A percentile compares a stretch with the other conserved stretches of the same genome.
These are phyloP conservation scores for Drosophila santomea DNA, from an alignment of 1,140 invertebrate genomes.

Conservation along the genomic window DNA sequence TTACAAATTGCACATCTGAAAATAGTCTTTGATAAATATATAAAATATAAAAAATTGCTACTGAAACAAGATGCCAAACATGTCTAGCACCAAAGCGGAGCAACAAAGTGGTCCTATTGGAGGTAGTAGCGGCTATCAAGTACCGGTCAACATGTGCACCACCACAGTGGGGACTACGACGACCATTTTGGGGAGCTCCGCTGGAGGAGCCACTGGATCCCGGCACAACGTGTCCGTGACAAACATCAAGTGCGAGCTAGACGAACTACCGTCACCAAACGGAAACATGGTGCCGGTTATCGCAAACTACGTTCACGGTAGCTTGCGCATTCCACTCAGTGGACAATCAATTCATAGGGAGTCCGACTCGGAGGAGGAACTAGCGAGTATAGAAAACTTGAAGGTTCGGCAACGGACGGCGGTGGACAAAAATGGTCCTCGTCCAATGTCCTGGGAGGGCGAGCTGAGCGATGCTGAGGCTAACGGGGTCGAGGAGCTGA, in stretches of 20 bases:
- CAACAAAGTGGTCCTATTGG: constrained; percentile 60
- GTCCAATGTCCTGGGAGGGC: constrained; percentile 96
- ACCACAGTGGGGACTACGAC: constrained; percentile 30
- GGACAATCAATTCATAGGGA: constrained; percentile 25
- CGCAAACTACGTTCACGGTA: constrained; percentile 67
- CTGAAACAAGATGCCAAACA: constrained; percentile 55
- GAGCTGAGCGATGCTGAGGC: constrained; percentile 90
- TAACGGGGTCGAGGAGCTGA: constrained; percentile 84
- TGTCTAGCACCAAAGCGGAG: constrained; percentile 81
- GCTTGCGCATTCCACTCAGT: constrained; percentile 73
- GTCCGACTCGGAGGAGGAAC: constrained; percentile 79
- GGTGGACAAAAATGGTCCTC: constrained; percentile 79
- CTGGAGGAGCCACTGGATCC: constrained; percentile 29
- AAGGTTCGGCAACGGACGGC: constrained; percentile 64
- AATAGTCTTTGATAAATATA: constrained; percentile 21
- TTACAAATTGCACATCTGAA: constrained; percentile 75
- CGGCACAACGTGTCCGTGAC: constrained; percentile 84
- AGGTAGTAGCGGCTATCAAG: constrained; percentile 53
- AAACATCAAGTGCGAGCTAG: constrained; percentile 83
- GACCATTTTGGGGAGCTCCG: constrained; percentile 5
- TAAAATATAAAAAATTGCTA: not conserved
- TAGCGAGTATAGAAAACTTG: constrained; percentile 82
- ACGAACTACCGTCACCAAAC: constrained; percentile 69
- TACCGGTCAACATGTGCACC: constrained; percentile 70
- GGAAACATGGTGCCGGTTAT: constrained; percentile 79